A percentile compares a stretch with the other conserved stretches of the same genome.
Conservation (phyloP, 1,140 invertebrate genomes). For the Marisa cornuarietis region DNA sequence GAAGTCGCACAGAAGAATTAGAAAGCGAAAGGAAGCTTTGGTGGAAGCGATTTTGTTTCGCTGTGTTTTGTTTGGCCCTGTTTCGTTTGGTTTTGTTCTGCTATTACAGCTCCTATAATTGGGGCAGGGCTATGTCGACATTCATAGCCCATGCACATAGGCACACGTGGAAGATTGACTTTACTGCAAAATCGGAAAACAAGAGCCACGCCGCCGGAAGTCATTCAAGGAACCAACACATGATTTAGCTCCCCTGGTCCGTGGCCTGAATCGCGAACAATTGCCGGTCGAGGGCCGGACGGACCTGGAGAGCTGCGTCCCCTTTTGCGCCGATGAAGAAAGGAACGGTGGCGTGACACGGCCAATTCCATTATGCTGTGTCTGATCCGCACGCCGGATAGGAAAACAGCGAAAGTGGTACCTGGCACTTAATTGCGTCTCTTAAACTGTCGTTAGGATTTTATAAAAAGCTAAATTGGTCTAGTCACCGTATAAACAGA, state of each 20-base stretch:
- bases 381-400: conserved; percentile 15
- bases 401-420: conserved; percentile 26
- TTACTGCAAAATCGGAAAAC: no score
- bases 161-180: no score
- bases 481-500: conserved; percentile 22
- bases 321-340: neutral
- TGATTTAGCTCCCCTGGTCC: neutral
- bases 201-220: no score
- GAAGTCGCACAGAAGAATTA: no score
- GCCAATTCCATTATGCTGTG: conserved; percentile 21
- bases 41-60: no score
- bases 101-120: no score
- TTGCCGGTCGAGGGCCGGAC: conserved; percentile 1
- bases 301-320: neutral
- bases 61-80: no score
- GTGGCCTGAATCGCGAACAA: neutral
- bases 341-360: conserved; percentile 12
- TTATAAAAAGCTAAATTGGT: conserved; percentile 22
- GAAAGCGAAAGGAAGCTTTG: no score
- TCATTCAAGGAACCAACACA: no score
- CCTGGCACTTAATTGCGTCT: conserved; percentile 21
- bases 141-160: no score
- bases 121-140: no score
- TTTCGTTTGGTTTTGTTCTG: no score
- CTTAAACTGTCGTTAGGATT: conserved; percentile 26